phyloP scores from a whole-genome alignment of 2,888 invertebrate genomes.

The Hirtodrosophila trivittata region DNA sequence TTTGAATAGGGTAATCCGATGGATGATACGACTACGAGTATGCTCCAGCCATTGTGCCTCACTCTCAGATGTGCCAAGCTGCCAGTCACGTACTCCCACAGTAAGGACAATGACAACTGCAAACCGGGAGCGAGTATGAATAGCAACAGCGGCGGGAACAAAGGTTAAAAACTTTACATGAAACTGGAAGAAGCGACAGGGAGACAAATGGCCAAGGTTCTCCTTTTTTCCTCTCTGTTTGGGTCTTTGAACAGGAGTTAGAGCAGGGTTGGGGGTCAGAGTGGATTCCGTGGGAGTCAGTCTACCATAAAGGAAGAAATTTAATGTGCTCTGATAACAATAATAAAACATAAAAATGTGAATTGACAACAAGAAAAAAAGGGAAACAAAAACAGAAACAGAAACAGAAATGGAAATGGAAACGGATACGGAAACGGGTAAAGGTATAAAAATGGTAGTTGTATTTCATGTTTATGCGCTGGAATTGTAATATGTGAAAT shows the following conservation, averaged over 20 bases:
- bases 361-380: slow-evolving; percentile 26
- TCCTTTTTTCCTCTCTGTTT: too few species aligned
- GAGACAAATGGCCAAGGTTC: slow-evolving; percentile 37
- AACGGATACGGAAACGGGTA: too few species aligned
- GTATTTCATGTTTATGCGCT: too few species aligned
- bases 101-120: slow-evolving; percentile 13
- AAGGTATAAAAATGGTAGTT: too few species aligned
- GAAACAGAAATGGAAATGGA: slow-evolving; percentile 30
- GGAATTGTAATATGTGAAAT: too few species aligned
- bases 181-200: slow-evolving; percentile 42
- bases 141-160: slow-evolving; percentile 40
- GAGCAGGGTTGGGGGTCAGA: too few species aligned
- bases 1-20: too few species aligned
- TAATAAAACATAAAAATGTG: slow-evolving; percentile 45
- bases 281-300: too few species aligned
- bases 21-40: too few species aligned
- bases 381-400: slow-evolving; percentile 2
- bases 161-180: slow-evolving; percentile 61
- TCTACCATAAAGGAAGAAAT: slow-evolving; percentile 8
- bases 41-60: slow-evolving; percentile 1
- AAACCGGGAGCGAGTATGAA: too few species aligned
- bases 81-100: slow-evolving; percentile 43
- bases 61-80: slow-evolving; percentile 23
- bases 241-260: too few species aligned
- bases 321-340: slow-evolving; percentile 23